These are phyloP conservation scores for Stenodera caucasica DNA, from an alignment of 2,888 invertebrate species.

Conservation along the genomic window DNA sequence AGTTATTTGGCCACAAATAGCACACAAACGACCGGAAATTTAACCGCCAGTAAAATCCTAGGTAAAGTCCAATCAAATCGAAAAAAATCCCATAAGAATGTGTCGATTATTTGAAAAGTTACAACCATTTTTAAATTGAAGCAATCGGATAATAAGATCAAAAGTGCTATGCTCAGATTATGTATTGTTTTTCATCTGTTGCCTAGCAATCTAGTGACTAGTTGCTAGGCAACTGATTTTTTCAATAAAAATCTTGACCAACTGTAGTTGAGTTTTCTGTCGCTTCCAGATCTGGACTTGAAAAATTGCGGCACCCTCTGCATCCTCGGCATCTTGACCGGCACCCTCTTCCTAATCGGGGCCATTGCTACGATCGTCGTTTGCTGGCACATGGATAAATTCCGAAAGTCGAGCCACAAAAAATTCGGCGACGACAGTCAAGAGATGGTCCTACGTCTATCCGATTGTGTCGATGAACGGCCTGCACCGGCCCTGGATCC, in stretches of 20 bases:
- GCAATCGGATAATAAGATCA: too few species aligned
- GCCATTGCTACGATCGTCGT: conserved; percentile 45
- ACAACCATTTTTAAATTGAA: too few species aligned
- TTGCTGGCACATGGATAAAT: conserved; percentile 47
- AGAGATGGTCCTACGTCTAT: conserved; percentile 48
- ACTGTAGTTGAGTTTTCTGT: neutral
- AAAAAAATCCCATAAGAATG: too few species aligned
- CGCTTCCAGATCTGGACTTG: conserved; percentile 38
- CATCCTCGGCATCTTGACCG: conserved; percentile 55
- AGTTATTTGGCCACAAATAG: neutral
- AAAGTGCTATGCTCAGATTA: too few species aligned
- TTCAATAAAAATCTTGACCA: too few species aligned
- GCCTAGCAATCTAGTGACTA: too few species aligned
- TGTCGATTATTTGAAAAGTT: too few species aligned
- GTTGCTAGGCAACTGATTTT: too few species aligned
- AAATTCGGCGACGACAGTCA: conserved; percentile 46
- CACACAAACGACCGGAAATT: conserved; percentile 20
- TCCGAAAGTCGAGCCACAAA: conserved; percentile 46
- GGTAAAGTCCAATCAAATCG: conserved; percentile 23
- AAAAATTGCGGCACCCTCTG: conserved; percentile 57
- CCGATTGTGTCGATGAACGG: conserved; percentile 43
- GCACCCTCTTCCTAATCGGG: conserved; percentile 50
- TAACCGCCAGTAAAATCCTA: conserved; percentile 29
- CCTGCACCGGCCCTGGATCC: conserved; percentile 40
- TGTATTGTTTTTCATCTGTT: too few species aligned